Evolutionary conservation across 2,888 invertebrate genomes (phyloP), one percentile per base, ranked within the genome.

Genomic region (Epinotia brunnichana): DNA sequence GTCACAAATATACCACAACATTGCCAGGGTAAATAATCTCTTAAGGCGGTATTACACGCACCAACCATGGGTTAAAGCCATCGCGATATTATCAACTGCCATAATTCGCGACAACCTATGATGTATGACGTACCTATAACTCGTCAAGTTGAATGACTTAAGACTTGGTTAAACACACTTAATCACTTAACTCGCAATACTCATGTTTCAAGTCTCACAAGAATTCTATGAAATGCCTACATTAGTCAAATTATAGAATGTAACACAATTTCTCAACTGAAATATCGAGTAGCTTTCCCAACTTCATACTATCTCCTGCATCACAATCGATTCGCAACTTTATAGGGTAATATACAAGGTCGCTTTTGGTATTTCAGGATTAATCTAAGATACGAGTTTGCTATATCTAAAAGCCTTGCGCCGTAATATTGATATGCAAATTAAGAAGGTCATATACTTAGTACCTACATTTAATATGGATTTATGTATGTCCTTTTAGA

Each of bases 101-200:
- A n/a, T n/a, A n/a, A n/a, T n/a, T n/a, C n/a, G n/a, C n/a, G n/a
- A n/a, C n/a, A n/a, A n/a, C n/a, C n/a, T n/a, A n/a, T n/a, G n/a
- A n/a, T n/a, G n/a, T n/a, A n/a, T n/a, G n/a, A 29, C 4, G 29
- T 29, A 57, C 57, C 9, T 7, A 56, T 59, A 35, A 19, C 39
- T 19, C n/a, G n/a, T 41, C 21, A 3, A 41, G n/a, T 59, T 60
- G 13, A 60, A 44, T 41, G 15, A 61, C 44, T 61, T 61, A 61
- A 24, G 56, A 24, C 15, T 24, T 19, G 19, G 19, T 13, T 35
- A 11, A 59, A 39, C 29, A 35, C 44, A 44, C 61, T 61, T 44
- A 21, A 61, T 61, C 21, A 61, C 44, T 61, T 61, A 39, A 39
- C 9, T 35, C 35, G 35, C 35, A 60, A 39, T 29, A 35, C 24